Evolutionary conservation across 1,140 invertebrate species (phyloP).

Genomic region (Ips nitidus): DNA sequence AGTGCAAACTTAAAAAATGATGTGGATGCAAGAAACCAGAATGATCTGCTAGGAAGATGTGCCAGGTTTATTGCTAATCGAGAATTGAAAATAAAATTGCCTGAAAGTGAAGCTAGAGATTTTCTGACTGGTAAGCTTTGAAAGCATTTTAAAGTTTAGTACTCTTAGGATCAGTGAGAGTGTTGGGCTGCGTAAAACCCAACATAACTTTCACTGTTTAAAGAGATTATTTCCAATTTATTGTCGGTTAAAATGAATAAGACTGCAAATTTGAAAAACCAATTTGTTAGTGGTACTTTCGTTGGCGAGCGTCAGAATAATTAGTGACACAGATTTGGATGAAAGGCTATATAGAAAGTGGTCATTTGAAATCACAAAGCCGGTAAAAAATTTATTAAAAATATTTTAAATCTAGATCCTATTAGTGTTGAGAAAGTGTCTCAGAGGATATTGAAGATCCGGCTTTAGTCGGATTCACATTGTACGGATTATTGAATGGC

Average conservation of each 20-base stretch:
- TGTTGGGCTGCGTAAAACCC: neutral
- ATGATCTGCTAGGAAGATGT: conserved; percentile 49
- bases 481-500: neutral
- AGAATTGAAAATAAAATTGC: conserved; percentile 52
- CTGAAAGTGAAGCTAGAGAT: conserved; percentile 47
- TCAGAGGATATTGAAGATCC: conserved; percentile 17
- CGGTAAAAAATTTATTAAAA: conserved; percentile 21
- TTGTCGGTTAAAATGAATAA: neutral
- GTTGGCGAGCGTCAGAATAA: conserved; percentile 2
- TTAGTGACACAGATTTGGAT: conserved; percentile 19
- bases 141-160: conserved; percentile 13
- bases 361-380: conserved; percentile 6
- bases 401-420: conserved; percentile 16
- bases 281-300: conserved; percentile 11
- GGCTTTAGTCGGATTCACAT: conserved; percentile 12
- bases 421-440: conserved; percentile 18
- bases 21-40: conserved; percentile 34
- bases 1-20: conserved; percentile 45
- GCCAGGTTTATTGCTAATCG: conserved; percentile 53
- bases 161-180: neutral
- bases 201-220: conserved; percentile 5
- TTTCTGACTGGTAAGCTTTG: conserved; percentile 41
- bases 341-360: conserved; percentile 22
- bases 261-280: neutral
- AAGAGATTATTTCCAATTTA: neutral